These are phyloP conservation scores for Pandemis heparana DNA, from an alignment of 2,888 invertebrate species.

Conservation along the genomic window DNA sequence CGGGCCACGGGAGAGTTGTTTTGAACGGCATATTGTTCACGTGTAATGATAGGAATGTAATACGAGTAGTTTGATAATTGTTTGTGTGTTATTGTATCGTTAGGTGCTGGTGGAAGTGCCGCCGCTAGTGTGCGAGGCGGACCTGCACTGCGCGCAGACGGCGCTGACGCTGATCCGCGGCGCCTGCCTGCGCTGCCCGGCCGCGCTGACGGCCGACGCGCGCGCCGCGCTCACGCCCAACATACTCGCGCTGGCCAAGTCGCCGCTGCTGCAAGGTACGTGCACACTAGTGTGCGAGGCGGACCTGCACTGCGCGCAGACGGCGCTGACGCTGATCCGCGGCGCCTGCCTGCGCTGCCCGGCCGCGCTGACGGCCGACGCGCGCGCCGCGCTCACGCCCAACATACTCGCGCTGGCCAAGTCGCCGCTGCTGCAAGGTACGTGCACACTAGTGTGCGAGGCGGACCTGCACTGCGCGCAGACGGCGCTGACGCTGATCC, in stretches of 20 bases:
- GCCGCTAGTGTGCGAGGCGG: conserved; percentile 95
- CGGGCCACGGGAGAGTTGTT: too few species aligned
- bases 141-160: conserved; percentile 98
- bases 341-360: conserved; percentile 93
- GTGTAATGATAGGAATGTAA: too few species aligned
- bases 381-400: conserved; percentile 91
- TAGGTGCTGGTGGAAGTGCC: conserved; percentile 95
- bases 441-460: conserved; percentile 90
- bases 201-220: conserved; percentile 90
- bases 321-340: conserved; percentile 93
- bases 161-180: conserved; percentile 93
- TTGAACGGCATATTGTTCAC: too few species aligned
- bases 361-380: conserved; percentile 90
- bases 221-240: conserved; percentile 92
- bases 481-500: conserved; percentile 93
- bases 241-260: conserved; percentile 94
- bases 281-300: conserved; percentile 91
- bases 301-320: conserved; percentile 98
- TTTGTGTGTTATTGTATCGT: neutral
- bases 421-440: conserved; percentile 96
- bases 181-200: conserved; percentile 91
- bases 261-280: conserved; percentile 95
- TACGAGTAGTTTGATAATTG: too few species aligned
- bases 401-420: conserved; percentile 94
- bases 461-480: conserved; percentile 98